Evolutionary conservation across 2,113 vertebrate genomes (phyloP).

Genomic region (Nyctibius bracteatus): DNA sequence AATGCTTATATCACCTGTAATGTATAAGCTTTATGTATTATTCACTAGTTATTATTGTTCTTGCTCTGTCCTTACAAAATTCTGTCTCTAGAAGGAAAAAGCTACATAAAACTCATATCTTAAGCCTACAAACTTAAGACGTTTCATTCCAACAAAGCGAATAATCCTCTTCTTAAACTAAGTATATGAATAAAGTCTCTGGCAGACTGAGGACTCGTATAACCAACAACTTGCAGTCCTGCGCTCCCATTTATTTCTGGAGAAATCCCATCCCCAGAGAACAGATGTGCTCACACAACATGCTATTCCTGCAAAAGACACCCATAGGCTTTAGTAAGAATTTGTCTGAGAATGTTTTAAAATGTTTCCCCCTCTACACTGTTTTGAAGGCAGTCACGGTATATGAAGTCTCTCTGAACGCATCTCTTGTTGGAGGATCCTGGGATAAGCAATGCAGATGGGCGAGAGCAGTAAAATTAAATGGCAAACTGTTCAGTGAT

Average conservation of each 20-base stretch:
- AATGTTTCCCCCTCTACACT: neutral
- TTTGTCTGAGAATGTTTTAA: neutral
- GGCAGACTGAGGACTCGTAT: neutral
- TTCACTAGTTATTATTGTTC: neutral
- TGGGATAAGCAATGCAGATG: neutral
- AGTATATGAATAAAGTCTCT: neutral
- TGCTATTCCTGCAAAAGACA: neutral
- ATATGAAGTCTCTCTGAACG: neutral
- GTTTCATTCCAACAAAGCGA: neutral
- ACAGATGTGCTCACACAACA: neutral
- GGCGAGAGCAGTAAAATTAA: neutral
- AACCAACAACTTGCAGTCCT: neutral
- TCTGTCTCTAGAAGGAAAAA: neutral
- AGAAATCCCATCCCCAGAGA: neutral
- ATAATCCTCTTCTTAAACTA: neutral
- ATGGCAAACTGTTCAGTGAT: neutral
- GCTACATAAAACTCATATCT: neutral
- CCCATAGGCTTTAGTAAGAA: neutral
- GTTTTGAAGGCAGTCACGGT: neutral
- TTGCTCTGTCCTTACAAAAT: neutral
- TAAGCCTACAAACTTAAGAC: neutral
- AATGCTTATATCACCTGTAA: neutral
- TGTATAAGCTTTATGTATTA: neutral
- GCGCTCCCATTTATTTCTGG: neutral
- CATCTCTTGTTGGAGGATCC: neutral